phyloP scores from a whole-genome alignment of 1,140 invertebrate genomes.

The Danaus melanippus region DNA sequence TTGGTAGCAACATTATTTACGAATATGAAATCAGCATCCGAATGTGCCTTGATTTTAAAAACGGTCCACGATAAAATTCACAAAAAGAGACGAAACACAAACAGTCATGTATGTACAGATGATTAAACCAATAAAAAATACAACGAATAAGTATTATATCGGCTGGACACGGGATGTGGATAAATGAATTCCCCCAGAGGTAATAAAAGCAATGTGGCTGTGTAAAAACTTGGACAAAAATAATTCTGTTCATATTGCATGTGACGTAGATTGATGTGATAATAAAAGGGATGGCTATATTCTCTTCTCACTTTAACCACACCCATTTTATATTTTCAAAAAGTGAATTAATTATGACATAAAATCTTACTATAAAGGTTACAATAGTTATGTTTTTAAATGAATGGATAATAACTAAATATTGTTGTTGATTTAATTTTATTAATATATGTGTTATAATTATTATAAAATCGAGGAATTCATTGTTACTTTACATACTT shows the following conservation, averaged over 20 bases:
- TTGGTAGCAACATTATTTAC: too few relatives aligned
- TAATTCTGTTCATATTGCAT: slow-evolving; percentile 27
- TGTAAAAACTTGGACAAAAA: slow-evolving; percentile 31
- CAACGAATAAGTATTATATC: slow-evolving; percentile 24
- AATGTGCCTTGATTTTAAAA: slow-evolving; percentile 11
- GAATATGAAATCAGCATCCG: background rate
- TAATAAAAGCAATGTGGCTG: slow-evolving; percentile 27
- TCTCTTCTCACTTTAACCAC: background rate
- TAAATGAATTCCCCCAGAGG: slow-evolving; percentile 25
- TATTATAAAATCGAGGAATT: background rate
- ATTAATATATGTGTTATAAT: slow-evolving; percentile 1
- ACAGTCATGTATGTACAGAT: slow-evolving; percentile 13
- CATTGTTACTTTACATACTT: background rate
- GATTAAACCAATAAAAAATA: slow-evolving; percentile 25
- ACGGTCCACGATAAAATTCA: slow-evolving; percentile 8
- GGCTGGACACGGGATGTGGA: slow-evolving; percentile 26
- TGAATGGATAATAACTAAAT: slow-evolving; percentile 3
- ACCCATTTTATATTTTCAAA: background rate
- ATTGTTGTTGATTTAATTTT: slow-evolving; percentile 8
- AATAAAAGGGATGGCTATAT: slow-evolving; percentile 7
- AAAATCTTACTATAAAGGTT: too few relatives aligned
- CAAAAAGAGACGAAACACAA: slow-evolving; percentile 11
- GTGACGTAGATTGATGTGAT: slow-evolving; percentile 28
- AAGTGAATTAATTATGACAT: background rate
- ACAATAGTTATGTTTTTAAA: background rate